Percentiles rank a stretch among this genome's conserved stretches.
These are phyloP conservation scores for Varanus salvator DNA, from an alignment of 2,113 vertebrate species.

Conservation along the genomic window DNA sequence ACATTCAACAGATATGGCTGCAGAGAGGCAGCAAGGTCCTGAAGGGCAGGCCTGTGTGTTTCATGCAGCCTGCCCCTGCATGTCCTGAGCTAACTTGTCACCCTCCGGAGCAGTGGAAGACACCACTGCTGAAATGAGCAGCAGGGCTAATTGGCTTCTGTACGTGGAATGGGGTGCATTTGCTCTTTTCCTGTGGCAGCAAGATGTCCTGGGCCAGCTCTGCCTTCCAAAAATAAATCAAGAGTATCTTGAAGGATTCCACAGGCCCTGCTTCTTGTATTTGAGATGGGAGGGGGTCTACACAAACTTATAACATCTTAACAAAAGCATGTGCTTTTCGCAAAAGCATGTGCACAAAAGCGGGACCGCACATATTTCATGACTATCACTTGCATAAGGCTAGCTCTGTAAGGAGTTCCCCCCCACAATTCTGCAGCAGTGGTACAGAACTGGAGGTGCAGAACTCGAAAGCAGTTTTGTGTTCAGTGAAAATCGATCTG, in stretches of 20 bases:
- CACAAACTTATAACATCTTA: not conserved
- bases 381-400: not conserved
- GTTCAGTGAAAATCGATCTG: not conserved
- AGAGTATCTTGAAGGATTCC: not conserved
- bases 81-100: not conserved
- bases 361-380: slow-evolving; percentile 16
- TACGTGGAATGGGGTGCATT: no score
- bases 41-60: not conserved
- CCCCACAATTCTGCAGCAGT: slow-evolving; percentile 3
- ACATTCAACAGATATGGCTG: not conserved
- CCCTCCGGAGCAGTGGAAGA: not conserved
- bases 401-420: not conserved
- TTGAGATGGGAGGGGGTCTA: slow-evolving; percentile 5
- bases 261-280: not conserved
- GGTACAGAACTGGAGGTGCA: not conserved
- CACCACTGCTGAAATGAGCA: no score
- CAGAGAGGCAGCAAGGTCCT: no score
- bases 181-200: not conserved
- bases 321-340: not conserved
- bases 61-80: no score
- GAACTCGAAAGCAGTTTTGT: not conserved
- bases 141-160: no score
- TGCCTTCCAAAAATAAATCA: not conserved
- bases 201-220: not conserved
- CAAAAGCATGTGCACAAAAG: not conserved